phyloP scores from a whole-genome alignment of 2,888 invertebrate genomes.

The Lochmaea crataegi region DNA sequence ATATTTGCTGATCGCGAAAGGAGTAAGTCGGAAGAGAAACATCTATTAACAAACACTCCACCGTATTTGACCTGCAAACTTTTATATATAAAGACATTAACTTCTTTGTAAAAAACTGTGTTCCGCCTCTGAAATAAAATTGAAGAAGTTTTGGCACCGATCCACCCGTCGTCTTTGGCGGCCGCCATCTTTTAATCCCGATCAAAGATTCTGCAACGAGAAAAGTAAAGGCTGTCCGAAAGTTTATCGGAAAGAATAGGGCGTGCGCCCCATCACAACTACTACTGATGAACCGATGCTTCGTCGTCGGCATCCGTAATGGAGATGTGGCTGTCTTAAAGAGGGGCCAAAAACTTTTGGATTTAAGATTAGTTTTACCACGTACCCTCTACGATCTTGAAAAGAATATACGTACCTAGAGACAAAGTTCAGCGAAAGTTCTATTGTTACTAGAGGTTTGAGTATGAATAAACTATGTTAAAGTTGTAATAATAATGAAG shows the following conservation, averaged over 20 bases:
- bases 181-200: constrained; percentile 44
- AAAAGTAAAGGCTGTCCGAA: constrained; percentile 49
- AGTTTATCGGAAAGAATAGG: constrained; percentile 42
- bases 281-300: constrained; percentile 52
- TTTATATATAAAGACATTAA: not conserved
- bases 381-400: not conserved
- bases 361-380: constrained; percentile 13
- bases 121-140: constrained; percentile 20
- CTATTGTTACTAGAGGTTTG: not conserved
- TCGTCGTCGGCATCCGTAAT: constrained; percentile 50
- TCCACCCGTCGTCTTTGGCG: constrained; percentile 30
- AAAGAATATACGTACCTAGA: not conserved
- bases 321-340: constrained; percentile 30
- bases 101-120: not conserved
- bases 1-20: too few species aligned
- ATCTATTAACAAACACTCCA: too few species aligned
- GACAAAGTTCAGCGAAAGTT: not conserved
- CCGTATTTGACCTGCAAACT: not conserved
- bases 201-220: constrained; percentile 42
- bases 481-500: not conserved
- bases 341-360: constrained; percentile 18
- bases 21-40: too few species aligned
- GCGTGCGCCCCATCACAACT: constrained; percentile 55
- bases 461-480: not conserved
- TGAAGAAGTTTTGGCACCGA: constrained; percentile 30